Evolutionary conservation across 2,797 vertebrate genomes (phyloP).

Genomic region (Trachurus trachurus): DNA sequence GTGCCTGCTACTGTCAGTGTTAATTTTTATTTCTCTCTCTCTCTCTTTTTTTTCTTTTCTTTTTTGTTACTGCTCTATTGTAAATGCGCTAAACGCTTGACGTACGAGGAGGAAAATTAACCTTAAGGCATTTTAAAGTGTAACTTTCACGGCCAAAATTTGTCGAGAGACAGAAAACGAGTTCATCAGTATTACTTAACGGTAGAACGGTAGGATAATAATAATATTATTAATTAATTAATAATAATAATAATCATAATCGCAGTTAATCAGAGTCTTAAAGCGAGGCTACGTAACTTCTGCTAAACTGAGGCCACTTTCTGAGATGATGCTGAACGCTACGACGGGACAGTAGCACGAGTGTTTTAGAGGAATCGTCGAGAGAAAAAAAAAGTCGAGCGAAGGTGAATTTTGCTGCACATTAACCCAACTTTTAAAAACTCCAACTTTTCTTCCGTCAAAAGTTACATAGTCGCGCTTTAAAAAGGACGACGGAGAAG

Average conservation of each 20-base stretch:
- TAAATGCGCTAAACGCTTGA: slow-evolving; percentile 74
- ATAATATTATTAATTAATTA: too few relatives aligned
- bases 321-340: background rate
- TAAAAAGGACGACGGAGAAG: background rate
- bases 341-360: background rate
- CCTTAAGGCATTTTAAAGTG: slow-evolving; percentile 48
- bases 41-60: slow-evolving; percentile 11
- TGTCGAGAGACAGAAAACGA: background rate
- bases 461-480: slow-evolving; percentile 12
- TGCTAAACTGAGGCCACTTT: background rate
- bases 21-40: slow-evolving; percentile 39
- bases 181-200: slow-evolving; percentile 40
- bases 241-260: background rate
- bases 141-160: slow-evolving; percentile 52
- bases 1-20: slow-evolving; percentile 86
- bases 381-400: background rate
- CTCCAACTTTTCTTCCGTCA: background rate
- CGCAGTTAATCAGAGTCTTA: slow-evolving; percentile 16
- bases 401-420: background rate
- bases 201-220: slow-evolving; percentile 17
- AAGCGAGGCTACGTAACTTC: slow-evolving; percentile 17
- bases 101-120: slow-evolving; percentile 45
- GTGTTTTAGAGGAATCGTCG: background rate
- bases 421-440: background rate
- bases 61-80: slow-evolving; percentile 71